Evolutionary conservation across 1,140 invertebrate genomes (phyloP).

Genomic region (Pristionchus pacificus): DNA sequence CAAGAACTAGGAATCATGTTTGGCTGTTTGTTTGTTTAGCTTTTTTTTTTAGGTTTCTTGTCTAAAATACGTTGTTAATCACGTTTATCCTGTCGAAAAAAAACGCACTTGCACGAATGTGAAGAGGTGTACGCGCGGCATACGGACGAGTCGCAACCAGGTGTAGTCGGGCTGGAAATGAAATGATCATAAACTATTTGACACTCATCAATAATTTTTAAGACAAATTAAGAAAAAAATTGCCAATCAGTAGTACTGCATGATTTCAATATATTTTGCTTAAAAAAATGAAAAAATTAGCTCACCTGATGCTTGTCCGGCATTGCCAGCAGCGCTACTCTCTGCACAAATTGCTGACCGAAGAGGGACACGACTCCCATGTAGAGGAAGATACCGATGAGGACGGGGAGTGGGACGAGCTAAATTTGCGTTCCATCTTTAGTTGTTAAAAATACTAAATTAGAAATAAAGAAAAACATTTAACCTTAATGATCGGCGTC

Average conservation of each 20-base stretch:
- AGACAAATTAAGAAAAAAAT: constrained; percentile 7
- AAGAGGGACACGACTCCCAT: constrained; percentile 58
- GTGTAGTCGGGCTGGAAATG: constrained; percentile 94
- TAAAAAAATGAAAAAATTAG: too few species aligned
- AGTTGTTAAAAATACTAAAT: not conserved
- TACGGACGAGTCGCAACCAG: constrained; percentile 75
- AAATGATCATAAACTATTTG: not conserved
- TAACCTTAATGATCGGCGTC: constrained; percentile 55
- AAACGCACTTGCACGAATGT: constrained; percentile 16
- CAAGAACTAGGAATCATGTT: too few species aligned
- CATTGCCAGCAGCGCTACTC: constrained; percentile 91
- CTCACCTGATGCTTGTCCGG: constrained; percentile 76
- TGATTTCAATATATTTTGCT: too few species aligned
- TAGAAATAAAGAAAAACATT: constrained; percentile 25
- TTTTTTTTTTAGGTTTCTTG: too few species aligned
- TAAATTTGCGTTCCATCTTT: constrained; percentile 29
- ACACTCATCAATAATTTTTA: not conserved
- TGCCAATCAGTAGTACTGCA: too few species aligned
- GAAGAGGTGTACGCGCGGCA: constrained; percentile 47
- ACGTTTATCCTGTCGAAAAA: not conserved
- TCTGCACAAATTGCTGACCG: constrained; percentile 77
- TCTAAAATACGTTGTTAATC: too few species aligned
- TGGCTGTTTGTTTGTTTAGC: too few species aligned
- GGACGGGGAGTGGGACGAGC: constrained; percentile 58
- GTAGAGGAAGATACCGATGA: constrained; percentile 59